These are phyloP conservation scores for Lysandra bellargus DNA, from an alignment of 2,888 invertebrate genomes.

Conservation along the genomic window DNA sequence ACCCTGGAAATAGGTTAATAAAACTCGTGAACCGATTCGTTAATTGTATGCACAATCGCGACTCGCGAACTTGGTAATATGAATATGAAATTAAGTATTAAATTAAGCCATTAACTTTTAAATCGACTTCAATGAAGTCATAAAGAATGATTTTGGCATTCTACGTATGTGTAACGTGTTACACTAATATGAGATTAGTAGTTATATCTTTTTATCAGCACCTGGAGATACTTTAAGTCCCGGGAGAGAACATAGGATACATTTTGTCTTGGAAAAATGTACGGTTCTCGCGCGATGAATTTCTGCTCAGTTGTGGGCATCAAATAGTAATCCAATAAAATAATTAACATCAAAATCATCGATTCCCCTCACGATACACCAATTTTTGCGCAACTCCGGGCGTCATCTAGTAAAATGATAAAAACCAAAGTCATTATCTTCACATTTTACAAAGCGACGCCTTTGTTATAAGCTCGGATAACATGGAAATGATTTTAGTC, in stretches of 20 bases:
- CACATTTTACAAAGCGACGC: neutral
- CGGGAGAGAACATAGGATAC: too few relatives aligned
- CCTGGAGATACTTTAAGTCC: too few relatives aligned
- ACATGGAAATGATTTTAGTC: neutral
- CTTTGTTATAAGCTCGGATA: neutral
- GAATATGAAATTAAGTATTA: constrained; percentile 4
- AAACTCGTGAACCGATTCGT: neutral
- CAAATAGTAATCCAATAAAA: neutral
- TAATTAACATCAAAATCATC: neutral
- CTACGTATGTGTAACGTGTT: too few relatives aligned
- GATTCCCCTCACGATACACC: too few relatives aligned
- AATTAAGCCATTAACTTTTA: neutral
- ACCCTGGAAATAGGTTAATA: neutral
- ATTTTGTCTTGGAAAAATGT: too few relatives aligned
- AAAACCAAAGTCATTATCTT: neutral
- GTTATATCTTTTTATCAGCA: too few relatives aligned
- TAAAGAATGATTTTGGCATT: too few relatives aligned
- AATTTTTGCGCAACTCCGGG: too few relatives aligned
- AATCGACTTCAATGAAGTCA: neutral
- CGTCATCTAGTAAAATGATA: neutral
- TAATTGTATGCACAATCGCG: constrained; percentile 6
- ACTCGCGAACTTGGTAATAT: neutral
- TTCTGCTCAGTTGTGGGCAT: too few relatives aligned
- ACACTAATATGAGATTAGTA: too few relatives aligned
- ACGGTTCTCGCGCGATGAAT: too few relatives aligned